A percentile compares a stretch with the other conserved stretches of the same genome.
These are phyloP conservation scores for Narcine bancroftii DNA, from an alignment of 2,113 vertebrate genomes.

Conservation along the genomic window DNA sequence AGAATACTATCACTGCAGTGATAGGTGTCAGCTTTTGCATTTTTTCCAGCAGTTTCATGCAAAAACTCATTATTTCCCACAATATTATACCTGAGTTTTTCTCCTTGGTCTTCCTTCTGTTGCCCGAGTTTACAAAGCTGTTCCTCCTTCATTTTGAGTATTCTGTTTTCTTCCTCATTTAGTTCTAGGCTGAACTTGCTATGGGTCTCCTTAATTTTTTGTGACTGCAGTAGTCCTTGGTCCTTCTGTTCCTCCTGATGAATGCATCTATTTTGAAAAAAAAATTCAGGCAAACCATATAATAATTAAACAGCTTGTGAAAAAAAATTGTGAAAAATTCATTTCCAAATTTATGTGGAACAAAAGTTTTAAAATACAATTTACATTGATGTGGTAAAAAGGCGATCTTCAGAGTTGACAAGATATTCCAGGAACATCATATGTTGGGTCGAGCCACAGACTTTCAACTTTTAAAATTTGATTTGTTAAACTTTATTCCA, in stretches of 20 bases:
- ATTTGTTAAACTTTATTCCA: not conserved
- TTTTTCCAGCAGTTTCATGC: not conserved
- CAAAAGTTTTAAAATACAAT: not conserved
- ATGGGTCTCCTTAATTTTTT: conserved; percentile 38
- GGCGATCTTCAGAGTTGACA: not conserved
- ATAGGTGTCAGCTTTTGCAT: not conserved
- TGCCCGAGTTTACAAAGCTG: conserved; percentile 47
- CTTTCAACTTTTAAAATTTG: not conserved
- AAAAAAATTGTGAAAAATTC: too few relatives aligned
- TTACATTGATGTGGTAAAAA: not conserved
- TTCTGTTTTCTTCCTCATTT: conserved; percentile 43
- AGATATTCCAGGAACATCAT: not conserved
- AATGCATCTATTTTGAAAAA: not conserved
- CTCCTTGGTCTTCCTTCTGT: conserved; percentile 59
- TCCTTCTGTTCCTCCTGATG: not conserved
- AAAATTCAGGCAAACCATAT: not conserved
- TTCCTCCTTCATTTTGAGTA: conserved; percentile 44
- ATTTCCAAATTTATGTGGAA: not conserved
- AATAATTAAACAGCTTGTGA: too few relatives aligned
- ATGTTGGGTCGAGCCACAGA: not conserved
- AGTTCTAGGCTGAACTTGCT: conserved; percentile 42
- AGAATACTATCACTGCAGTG: not conserved
- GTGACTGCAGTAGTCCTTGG: conserved; percentile 34
- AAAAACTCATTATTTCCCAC: not conserved
- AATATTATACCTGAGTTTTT: conserved; percentile 59